Conservation (phyloP, 2,888 invertebrate genomes). For the Rugalucina vietnamica region DNA sequence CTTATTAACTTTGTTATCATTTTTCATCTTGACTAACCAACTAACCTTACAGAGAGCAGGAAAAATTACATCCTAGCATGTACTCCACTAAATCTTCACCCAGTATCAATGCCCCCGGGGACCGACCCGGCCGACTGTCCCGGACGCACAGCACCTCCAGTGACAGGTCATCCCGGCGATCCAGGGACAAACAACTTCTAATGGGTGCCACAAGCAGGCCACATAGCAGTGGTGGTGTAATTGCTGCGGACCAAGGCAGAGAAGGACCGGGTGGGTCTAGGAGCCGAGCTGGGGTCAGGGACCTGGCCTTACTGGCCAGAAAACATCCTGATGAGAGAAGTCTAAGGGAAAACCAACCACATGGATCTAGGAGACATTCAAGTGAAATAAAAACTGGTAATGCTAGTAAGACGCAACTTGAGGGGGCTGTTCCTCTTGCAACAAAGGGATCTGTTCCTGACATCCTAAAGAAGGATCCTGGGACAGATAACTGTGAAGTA, state of each 20-base stretch:
- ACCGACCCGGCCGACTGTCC: neutral
- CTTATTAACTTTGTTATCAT: too few relatives aligned
- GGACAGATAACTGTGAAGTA: neutral
- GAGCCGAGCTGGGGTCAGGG: neutral
- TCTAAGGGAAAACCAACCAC: too few relatives aligned
- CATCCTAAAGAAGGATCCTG: too few relatives aligned
- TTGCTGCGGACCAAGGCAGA: neutral
- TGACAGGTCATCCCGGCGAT: neutral
- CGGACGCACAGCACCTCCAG: neutral
- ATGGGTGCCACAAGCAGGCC: neutral
- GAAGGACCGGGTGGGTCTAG: neutral
- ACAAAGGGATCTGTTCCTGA: too few relatives aligned
- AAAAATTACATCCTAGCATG: slow-evolving; percentile 70
- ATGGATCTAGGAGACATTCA: too few relatives aligned
- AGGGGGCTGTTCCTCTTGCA: too few relatives aligned
- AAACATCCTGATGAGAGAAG: neutral
- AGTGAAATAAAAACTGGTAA: too few relatives aligned
- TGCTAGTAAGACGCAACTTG: too few relatives aligned
- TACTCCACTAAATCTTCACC: slow-evolving; percentile 63
- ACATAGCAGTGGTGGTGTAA: neutral
- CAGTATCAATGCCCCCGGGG: slow-evolving; percentile 32
- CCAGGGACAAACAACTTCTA: neutral
- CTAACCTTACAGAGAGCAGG: slow-evolving; percentile 71
- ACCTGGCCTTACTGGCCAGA: neutral
- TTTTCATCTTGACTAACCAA: too few relatives aligned